phyloP scores from a whole-genome alignment of 1,140 invertebrate species.

The Zaprionus nigranus region DNA sequence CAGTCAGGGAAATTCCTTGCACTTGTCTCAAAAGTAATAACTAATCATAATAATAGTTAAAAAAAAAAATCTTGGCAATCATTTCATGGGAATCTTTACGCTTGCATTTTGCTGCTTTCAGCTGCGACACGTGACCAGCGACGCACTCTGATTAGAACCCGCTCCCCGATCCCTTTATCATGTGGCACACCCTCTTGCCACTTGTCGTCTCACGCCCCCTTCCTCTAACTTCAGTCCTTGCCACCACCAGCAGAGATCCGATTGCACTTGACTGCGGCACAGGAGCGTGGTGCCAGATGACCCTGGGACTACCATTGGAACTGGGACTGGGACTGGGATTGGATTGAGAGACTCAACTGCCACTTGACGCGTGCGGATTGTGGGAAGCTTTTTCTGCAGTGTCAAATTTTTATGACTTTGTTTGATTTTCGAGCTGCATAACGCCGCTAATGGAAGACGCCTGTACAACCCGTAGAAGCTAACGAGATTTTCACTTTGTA shows the following conservation, averaged over 20 bases:
- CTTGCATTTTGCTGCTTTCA: slow-evolving; percentile 30
- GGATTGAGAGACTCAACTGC: neutral
- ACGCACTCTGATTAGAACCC: slow-evolving; percentile 72
- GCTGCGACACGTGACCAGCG: slow-evolving; percentile 64
- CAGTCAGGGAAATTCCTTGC: slow-evolving; percentile 27
- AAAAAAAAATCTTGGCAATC: slow-evolving; percentile 61
- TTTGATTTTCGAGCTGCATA: slow-evolving; percentile 70
- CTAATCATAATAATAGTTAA: slow-evolving; percentile 73
- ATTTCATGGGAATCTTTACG: slow-evolving; percentile 70
- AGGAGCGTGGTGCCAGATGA: slow-evolving; percentile 9
- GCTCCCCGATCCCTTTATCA: slow-evolving; percentile 37
- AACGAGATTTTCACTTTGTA: slow-evolving; percentile 55
- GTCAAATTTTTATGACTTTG: slow-evolving; percentile 82
- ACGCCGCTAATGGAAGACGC: slow-evolving; percentile 76
- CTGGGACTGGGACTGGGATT: neutral
- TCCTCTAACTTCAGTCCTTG: neutral
- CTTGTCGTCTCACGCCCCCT: slow-evolving; percentile 14
- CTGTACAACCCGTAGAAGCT: slow-evolving; percentile 66
- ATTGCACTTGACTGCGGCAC: slow-evolving; percentile 45
- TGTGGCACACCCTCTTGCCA: slow-evolving; percentile 4
- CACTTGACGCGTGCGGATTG: slow-evolving; percentile 69
- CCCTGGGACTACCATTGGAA: neutral
- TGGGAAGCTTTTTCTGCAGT: slow-evolving; percentile 66
- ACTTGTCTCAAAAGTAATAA: slow-evolving; percentile 72
- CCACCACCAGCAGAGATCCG: slow-evolving; percentile 42